Percentiles rank a stretch among this genome's conserved stretches.
Evolutionary conservation across 2,797 vertebrate genomes (phyloP).

Genomic region (Uromys caudimaculatus): DNA sequence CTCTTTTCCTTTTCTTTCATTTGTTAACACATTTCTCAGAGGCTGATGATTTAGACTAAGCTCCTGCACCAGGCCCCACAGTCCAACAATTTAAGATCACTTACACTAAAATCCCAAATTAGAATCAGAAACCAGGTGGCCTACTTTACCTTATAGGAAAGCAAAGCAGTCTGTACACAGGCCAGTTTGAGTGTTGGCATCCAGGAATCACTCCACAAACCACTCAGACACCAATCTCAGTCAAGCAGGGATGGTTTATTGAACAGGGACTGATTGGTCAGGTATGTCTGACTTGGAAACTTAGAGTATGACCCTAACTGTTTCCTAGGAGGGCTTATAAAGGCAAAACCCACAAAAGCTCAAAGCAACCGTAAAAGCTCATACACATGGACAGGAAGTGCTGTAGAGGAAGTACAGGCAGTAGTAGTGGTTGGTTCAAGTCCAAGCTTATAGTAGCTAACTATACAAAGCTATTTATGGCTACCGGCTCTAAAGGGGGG

Average conservation of each 20-base stretch:
- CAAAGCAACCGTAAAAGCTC: neutral
- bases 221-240: neutral
- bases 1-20: neutral
- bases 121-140: neutral
- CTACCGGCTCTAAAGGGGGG: neutral
- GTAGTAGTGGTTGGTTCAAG: neutral
- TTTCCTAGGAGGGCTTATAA: neutral
- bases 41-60: neutral
- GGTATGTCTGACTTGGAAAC: neutral
- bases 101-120: neutral
- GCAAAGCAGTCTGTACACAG: neutral
- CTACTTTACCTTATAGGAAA: neutral
- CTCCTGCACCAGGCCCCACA: neutral
- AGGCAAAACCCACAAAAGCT: neutral
- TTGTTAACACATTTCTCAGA: neutral
- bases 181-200: neutral
- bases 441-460: neutral
- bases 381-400: neutral
- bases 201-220: neutral
- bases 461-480: neutral
- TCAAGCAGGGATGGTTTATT: neutral
- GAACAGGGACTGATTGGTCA: neutral
- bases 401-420: neutral
- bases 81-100: neutral
- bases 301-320: neutral